These are phyloP conservation scores for Trematomus bernacchii DNA, from an alignment of 2,797 vertebrate species.

Conservation along the genomic window DNA sequence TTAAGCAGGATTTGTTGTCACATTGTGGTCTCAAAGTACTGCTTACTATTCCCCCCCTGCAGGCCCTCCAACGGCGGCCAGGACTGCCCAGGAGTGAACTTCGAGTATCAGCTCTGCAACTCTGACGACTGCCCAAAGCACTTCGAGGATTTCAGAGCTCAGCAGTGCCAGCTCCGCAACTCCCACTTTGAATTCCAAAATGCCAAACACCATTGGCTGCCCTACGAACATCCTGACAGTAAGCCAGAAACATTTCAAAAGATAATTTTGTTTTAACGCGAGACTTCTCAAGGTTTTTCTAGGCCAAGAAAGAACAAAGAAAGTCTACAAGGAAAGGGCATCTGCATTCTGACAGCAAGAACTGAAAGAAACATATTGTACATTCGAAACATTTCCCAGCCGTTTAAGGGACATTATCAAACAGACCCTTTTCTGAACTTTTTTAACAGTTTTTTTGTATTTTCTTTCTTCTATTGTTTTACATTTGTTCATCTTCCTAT, in stretches of 20 bases:
- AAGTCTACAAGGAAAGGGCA: background rate
- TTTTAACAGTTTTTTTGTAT: background rate
- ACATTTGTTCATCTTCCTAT: rapidly evolving
- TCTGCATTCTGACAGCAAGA: background rate
- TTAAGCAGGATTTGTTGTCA: background rate
- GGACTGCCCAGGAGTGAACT: slow-evolving; percentile 95
- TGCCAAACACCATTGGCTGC: slow-evolving; percentile 95
- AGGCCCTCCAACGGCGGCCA: slow-evolving; percentile 95
- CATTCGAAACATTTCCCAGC: background rate
- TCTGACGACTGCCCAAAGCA: slow-evolving; percentile 94
- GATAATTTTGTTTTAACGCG: background rate
- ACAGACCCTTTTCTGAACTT: background rate
- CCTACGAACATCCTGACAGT: slow-evolving; percentile 95
- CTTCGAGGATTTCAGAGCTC: slow-evolving; percentile 96
- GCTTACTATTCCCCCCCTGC: background rate
- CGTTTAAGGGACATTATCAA: background rate
- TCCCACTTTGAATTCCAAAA: slow-evolving; percentile 93
- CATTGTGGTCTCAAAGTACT: background rate
- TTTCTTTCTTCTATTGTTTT: slow-evolving; percentile 2
- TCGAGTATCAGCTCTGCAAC: slow-evolving; percentile 97
- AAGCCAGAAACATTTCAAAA: slow-evolving; percentile 57
- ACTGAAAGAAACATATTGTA: background rate
- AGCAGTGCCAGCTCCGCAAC: slow-evolving; percentile 97
- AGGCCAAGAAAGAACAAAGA: background rate
- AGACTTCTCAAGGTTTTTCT: background rate